Conservation (phyloP, 92 coral and sea anemone genomes). For the Diadumene lineata region DNA sequence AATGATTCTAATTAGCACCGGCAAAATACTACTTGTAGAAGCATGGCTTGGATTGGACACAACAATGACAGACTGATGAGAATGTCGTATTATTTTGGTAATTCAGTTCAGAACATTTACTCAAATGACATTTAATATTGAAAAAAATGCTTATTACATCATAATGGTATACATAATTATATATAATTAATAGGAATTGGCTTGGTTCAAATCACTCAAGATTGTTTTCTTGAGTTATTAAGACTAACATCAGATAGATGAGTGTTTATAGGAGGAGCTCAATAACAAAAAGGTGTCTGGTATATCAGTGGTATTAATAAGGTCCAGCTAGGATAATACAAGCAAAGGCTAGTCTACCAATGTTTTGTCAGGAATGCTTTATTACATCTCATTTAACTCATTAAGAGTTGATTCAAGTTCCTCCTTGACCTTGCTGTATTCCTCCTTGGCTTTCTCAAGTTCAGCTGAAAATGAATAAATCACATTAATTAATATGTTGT, state of each 20-base stretch:
- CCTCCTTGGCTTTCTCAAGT: constrained; percentile 78
- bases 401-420: constrained; percentile 88
- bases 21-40: too few species aligned
- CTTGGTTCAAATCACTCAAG: neutral
- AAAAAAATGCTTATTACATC: constrained; percentile 28
- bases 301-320: too few species aligned
- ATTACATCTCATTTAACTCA: constrained; percentile 91
- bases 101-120: too few species aligned
- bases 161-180: constrained; percentile 24
- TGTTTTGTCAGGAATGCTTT: neutral
- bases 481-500: neutral
- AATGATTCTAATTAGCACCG: too few species aligned
- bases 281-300: too few species aligned
- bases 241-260: constrained; percentile 6
- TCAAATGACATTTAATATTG: too few species aligned
- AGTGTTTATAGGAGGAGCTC: constrained; percentile 4
- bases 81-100: neutral
- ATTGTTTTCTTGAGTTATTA: neutral
- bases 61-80: too few species aligned
- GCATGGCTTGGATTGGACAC: too few species aligned
- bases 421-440: constrained; percentile 74
- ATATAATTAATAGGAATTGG: constrained; percentile 4
- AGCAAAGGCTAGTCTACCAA: neutral
- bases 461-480: constrained; percentile 50
- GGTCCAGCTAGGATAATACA: neutral